Percentiles rank a stretch among this genome's conserved stretches.
Evolutionary conservation across 2,888 invertebrate genomes (phyloP).

Genomic region (Eutolmus rufibarbis): DNA sequence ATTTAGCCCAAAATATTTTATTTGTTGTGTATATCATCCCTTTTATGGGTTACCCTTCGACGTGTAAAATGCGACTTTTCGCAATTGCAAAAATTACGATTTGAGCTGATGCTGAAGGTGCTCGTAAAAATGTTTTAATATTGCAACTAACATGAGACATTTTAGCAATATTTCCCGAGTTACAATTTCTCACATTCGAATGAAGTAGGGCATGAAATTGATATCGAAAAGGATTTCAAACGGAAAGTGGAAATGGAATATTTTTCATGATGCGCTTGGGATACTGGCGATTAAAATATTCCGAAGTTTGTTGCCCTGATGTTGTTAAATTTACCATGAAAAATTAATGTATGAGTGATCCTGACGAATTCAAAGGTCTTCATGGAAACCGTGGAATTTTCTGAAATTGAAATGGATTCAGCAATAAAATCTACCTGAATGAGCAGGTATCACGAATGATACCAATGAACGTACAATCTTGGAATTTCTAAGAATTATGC

Average conservation of each 20-base stretch:
- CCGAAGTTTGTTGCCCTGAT: background rate
- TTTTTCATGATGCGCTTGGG: background rate
- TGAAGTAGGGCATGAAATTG: background rate
- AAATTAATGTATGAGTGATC: background rate
- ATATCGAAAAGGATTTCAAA: background rate
- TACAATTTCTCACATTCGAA: background rate
- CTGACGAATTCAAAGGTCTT: background rate
- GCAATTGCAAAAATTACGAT: background rate
- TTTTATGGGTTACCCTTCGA: background rate
- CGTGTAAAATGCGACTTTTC: background rate
- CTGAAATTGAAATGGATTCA: background rate
- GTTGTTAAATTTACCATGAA: background rate
- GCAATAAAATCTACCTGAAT: background rate
- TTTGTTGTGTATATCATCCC: background rate
- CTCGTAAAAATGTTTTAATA: background rate
- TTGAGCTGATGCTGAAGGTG: background rate
- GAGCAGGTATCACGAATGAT: background rate
- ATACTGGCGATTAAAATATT: background rate
- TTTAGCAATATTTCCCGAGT: background rate
- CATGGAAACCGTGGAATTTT: background rate
- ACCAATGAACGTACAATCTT: background rate
- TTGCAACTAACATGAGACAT: background rate
- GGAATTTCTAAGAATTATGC: background rate
- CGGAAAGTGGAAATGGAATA: background rate
- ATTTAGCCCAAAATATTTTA: slow-evolving; percentile 2